phyloP scores from a whole-genome alignment of 1,140 invertebrate genomes.

The Anastrepha ludens region DNA sequence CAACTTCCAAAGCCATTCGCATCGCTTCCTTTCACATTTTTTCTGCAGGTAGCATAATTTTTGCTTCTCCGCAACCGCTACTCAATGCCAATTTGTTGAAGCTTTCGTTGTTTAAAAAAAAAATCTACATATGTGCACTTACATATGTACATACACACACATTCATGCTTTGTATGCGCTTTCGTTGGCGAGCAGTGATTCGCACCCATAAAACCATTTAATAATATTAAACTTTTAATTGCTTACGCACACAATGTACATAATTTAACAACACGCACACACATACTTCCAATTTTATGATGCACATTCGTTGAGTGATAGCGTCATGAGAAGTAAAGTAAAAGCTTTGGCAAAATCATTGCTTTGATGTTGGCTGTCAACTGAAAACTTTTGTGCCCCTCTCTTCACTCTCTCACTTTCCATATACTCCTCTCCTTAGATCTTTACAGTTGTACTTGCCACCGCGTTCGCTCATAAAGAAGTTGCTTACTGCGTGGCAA shows the following conservation, averaged over 20 bases:
- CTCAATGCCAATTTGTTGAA: constrained; percentile 17
- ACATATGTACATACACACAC: background rate
- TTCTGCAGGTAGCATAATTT: background rate
- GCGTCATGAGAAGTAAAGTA: background rate
- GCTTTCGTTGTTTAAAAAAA: background rate
- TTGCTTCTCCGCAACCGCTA: background rate
- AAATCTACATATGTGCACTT: background rate
- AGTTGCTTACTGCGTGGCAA: background rate
- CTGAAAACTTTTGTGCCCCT: background rate
- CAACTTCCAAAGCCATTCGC: too few species aligned
- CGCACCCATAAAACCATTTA: constrained; percentile 71
- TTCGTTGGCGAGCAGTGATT: constrained; percentile 43
- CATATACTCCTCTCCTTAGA: background rate
- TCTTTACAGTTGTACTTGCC: background rate
- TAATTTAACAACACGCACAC: constrained; percentile 48
- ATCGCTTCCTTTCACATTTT: background rate
- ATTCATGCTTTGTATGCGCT: background rate
- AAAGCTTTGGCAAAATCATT: constrained; percentile 2
- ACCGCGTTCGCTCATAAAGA: too few species aligned
- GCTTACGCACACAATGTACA: constrained; percentile 66
- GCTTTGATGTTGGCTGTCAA: constrained; percentile 33
- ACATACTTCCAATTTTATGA: background rate
- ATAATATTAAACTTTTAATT: constrained; percentile 75
- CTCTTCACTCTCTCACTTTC: background rate
- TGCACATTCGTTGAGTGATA: background rate